A percentile compares a stretch with the other conserved stretches of the same genome.
phyloP scores from a whole-genome alignment of 1,140 invertebrate species.

The Coenobita brevimanus region DNA sequence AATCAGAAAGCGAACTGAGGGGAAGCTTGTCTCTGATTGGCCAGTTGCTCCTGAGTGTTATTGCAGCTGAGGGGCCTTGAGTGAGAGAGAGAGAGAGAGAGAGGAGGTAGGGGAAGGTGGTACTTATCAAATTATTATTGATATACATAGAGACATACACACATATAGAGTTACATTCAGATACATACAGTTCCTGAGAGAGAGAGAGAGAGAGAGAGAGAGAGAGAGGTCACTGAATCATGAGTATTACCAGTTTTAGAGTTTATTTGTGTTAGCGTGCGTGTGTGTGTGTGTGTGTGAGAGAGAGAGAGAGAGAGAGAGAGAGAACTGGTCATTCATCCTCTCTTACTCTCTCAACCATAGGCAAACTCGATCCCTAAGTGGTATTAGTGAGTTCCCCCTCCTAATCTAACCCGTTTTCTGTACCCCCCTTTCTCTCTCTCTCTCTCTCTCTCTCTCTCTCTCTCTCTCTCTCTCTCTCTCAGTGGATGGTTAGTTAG shows the following conservation, averaged over 20 bases:
- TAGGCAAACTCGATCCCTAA: too few relatives aligned
- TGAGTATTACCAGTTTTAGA: background rate
- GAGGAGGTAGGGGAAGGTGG: background rate
- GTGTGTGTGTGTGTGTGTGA: conserved; percentile 11
- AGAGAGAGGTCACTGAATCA: background rate
- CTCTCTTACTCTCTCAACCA: background rate
- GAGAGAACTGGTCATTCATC: too few relatives aligned
- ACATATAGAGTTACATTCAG: too few relatives aligned
- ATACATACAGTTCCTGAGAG: background rate
- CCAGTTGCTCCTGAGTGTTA: too few relatives aligned
- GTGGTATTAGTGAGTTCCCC: too few relatives aligned
- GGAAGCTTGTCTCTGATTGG: too few relatives aligned
- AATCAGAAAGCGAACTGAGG: too few relatives aligned
- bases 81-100: background rate
- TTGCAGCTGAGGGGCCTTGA: too few relatives aligned
- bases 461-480: background rate
- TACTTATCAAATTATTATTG: background rate
- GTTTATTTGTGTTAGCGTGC: background rate
- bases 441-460: conserved; percentile 11
- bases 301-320: conserved; percentile 4
- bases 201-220: background rate
- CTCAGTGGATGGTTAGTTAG: background rate
- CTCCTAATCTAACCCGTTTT: background rate
- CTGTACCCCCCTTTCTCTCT: background rate
- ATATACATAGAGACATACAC: background rate